Evolutionary conservation across 2,888 invertebrate species (phyloP), one percentile per base, ranked within the genome.

Genomic region (Miltochrista miniata): DNA sequence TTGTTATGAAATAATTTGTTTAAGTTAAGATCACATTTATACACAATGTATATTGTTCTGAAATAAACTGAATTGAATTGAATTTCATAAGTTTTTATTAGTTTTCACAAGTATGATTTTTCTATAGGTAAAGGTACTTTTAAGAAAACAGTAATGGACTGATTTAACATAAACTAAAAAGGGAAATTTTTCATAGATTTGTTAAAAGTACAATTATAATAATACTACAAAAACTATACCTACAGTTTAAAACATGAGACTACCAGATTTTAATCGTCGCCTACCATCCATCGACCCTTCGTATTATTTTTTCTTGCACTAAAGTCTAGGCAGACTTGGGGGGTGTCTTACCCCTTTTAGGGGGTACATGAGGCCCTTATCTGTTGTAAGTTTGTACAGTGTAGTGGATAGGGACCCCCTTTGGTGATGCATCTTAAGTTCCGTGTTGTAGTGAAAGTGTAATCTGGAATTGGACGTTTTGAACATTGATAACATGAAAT

Each of bases 311-410:
- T 88, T 86, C 86, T 89, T 85, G 76, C 87, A 84, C 85, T 85
- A 86, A 84, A 84, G 85, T 85, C 86, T 85, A 86, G 63, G 59
- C 63, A 68, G 87, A 82, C 79, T 77, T 86, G 84, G 84, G 87
- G 85, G 79, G 87, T 83, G 83, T 90, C 90, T 90, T 90, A 87
- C 89, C 89, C 90, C 90, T 89, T 90, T 90, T 87, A 82, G 90
- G 90, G 88, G 88, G 88, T 85, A 85, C 90, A 89, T 85, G 79
- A 80, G 74, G 74, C 88, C 89, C 90, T 90, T 89, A 91, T 90
- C 90, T 87, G 86, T 85, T 78, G 85, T 86, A 91, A 90, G 91
- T 90, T 91, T 91, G 90, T 90, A 86, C 84, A 90, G 83, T 79
- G 86, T 86, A 90, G 89, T 89, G 88, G 84, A 82, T 87, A 86